Base-by-base conservation (phyloP, 2,888 invertebrate genomes). In the Lithosia quadra region DNA sequence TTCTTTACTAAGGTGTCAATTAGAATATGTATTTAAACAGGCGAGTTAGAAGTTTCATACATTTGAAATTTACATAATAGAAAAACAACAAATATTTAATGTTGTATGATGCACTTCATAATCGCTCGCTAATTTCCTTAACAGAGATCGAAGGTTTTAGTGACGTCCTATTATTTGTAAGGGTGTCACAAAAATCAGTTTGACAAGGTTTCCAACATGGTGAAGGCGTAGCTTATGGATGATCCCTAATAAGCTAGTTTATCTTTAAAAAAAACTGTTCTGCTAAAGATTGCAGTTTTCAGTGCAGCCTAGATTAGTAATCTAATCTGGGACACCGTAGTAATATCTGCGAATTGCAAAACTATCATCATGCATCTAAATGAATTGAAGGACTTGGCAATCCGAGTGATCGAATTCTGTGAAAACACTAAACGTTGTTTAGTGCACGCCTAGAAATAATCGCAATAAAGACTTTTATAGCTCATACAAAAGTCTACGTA, bases 301-400 rank as follows among this genome's bases (percentile, higher is more conserved):
- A 49, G 7, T 43, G 49, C n/a, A 49, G n/a, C 49, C 15, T 49
- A n/a, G 49, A 18, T 49, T 49, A n/a, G n/a, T 49, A 49, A 18
- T 49, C 0, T 49, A 49, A 49, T n/a, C 3, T 49, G 2, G 1
- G 8, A 1, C 49, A 49, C n/a, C 22, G 15, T 28, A 56, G 53
- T 60, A 36, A 49, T 53, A 49, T 53, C 13, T 33, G 13, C 49
- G 49, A 49, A 49, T 9, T n/a, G 21, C 28, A 62, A 33, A 21
- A 8, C 3, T 53, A 21, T 39, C 9, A 24, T n/a, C 11, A 34
- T 56, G 33, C 43, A 63, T 15, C 15, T 43, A 49, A 58, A 63
- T 28, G 11, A 64, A 63, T 57, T 63, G 11, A 11, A 49, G 36
- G 24, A 63, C 43, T 67, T 67, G 63, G 63, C 63, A 67, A 10